Base-by-base conservation (phyloP, 2,797 vertebrate species). In the Nasua narica region DNA sequence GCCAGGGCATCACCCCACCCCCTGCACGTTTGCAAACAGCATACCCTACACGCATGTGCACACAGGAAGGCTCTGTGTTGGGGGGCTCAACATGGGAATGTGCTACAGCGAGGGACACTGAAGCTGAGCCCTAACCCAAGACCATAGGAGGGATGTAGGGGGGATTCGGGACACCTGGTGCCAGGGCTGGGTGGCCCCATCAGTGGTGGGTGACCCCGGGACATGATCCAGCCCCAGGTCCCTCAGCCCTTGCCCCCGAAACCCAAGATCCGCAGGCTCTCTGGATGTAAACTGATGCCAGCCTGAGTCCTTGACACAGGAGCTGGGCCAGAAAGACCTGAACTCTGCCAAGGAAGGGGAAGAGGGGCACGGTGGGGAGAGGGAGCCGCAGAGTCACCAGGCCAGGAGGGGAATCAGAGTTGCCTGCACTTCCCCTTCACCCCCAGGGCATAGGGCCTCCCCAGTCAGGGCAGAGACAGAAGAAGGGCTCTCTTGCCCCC, bases 71-170 rank as follows among this genome's bases (percentile, higher is more conserved):
- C 15, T 35, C 25, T 8, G 1, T 15, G 58, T 56, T 32, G 58
- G 58, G 79, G 40, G 65, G 19, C 3, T 14, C 65, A 40, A 2
- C 1, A 0, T 9, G 54, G 25, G 27, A 25, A 27, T 18, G 10
- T 2, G 3, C 43, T 25, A 0, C 7, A 32, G 72, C 1, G 1
- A 10, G 21, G 23, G 12, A 14, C 6, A 10, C 0, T 25, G 52
- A 12, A 77, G 58, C 27, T 0, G 2, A 58, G 76, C 78, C 52
- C 19, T 76, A 19, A 62, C 35, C 37, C 29, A 7, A 15, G 79
- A 65, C 46, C 48, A 13, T 15, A 32, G 35, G 23, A 87, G 21
- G 35, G 6, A 3, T 5, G 76, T n/a, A n/a, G 29, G 15, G 23
- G 25, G 2, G 4, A 6, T 76, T 54, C 0, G 0, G 87, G 48